Evolutionary conservation across 2,888 invertebrate genomes (phyloP), one percentile per base, ranked within the genome.

Genomic region (Dinocampus coccinellae): DNA sequence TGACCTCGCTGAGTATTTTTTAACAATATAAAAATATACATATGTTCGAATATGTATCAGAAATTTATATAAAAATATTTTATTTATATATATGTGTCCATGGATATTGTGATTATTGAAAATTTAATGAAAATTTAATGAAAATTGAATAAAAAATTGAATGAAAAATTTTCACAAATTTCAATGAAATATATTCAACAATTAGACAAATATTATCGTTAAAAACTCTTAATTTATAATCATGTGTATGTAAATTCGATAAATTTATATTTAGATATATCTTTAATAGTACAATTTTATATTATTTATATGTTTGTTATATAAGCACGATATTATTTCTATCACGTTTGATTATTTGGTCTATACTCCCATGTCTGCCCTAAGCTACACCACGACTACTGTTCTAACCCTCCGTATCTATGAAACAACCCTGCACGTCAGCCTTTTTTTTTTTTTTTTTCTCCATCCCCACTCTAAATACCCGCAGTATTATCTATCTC

Each of bases 321-420:
- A 16, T 47, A 47, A n/a, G 2, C 20, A 1, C 16, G 16, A 7
- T 16, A 47, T 47, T 47, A 47, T 47, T 47, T 47, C 47, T 6
- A 47, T 47, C 47, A 9, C 9, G 20, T 47, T 47, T 47, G 47
- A 47, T 47, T 16, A 16, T 47, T 16, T 47, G 47, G n/a, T 39
- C 39, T 39, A 39, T 39, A 39, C 39, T 39, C n/a, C n/a, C n/a
- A 47, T 57, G 55, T 63, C 62, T 63, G 42, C 29, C 33, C 34
- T 36, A 47, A 69, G 22, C 61, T 16, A 24, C 60, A 42, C 16
- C 68, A 61, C 61, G 68, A 68, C 68, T 61, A 66, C 65, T 66
- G 36, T 7, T 7, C 16, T 47, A 3, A 47, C 47, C 47, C 47
- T n/a, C 57, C 36, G 29, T 39, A 55, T 55, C 65, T 55, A 66